phyloP scores from a whole-genome alignment of 2,113 vertebrate genomes.

The Cyprinus carpio region DNA sequence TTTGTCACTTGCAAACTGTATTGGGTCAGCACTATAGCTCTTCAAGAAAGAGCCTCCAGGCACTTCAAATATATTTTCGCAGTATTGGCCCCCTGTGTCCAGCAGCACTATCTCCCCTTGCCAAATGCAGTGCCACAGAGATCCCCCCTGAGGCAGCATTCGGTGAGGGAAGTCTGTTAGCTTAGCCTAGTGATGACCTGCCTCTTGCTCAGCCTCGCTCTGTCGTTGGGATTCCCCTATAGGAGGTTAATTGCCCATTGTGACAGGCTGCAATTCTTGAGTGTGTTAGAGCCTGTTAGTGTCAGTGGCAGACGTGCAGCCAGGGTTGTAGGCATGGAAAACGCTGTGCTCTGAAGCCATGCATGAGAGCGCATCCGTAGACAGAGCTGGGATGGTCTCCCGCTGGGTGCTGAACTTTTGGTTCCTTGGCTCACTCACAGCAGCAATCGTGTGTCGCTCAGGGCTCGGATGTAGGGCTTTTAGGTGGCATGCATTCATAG shows the following conservation, averaged over 20 bases:
- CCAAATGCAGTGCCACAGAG: not conserved
- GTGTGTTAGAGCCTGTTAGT: conserved; percentile 29
- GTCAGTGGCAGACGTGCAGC: conserved; percentile 20
- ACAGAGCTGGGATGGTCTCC: conserved; percentile 61
- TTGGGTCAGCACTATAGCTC: not conserved
- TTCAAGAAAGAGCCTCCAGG: not conserved
- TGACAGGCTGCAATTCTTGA: conserved; percentile 35
- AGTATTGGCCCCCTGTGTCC: not conserved
- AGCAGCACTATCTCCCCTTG: not conserved
- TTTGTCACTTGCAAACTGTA: not conserved
- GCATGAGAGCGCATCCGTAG: conserved; percentile 58
- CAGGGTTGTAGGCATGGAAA: conserved; percentile 41
- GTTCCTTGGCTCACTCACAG: conserved; percentile 19
- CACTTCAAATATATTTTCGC: not conserved
- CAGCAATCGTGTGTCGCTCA: not conserved
- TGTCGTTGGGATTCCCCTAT: conserved; percentile 36
- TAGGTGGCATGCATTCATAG: conserved; percentile 50
- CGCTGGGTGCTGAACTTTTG: conserved; percentile 66
- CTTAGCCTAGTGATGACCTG: conserved; percentile 17
- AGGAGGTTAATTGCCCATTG: conserved; percentile 31
- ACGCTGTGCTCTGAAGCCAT: not conserved
- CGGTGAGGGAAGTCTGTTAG: conserved; percentile 31
- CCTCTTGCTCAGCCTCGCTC: not conserved
- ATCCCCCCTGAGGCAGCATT: conserved; percentile 1
- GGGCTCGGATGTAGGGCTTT: conserved; percentile 61